Evolutionary conservation across 2,888 invertebrate genomes (phyloP).

Genomic region (Aporophyla nigra): DNA sequence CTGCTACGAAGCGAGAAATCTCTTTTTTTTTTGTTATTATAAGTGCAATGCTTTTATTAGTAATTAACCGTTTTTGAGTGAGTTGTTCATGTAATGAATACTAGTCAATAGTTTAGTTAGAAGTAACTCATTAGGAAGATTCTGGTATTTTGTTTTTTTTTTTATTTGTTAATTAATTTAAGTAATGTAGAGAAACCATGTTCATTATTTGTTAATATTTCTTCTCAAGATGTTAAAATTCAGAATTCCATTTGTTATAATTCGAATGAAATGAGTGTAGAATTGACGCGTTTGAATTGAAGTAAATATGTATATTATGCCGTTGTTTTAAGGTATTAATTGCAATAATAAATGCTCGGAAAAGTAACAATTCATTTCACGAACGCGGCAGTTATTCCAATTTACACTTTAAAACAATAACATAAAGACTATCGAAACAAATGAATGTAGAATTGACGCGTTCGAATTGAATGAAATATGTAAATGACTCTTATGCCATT

Average conservation of each 20-base stretch:
- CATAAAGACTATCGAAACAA: neutral
- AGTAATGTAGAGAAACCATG: neutral
- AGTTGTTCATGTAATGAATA: constrained; percentile 17
- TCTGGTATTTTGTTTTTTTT: constrained; percentile 23
- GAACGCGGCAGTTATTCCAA: neutral
- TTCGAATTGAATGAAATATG: neutral
- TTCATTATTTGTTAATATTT: constrained; percentile 9
- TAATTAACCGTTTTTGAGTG: constrained; percentile 10
- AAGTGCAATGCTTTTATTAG: constrained; percentile 9
- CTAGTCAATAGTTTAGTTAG: constrained; percentile 52
- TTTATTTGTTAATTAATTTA: constrained; percentile 8
- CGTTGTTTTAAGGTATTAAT: neutral
- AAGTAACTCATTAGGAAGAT: neutral
- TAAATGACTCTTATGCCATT: neutral
- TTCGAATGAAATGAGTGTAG: neutral
- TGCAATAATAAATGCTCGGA: neutral
- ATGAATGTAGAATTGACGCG: neutral
- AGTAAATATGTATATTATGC: neutral
- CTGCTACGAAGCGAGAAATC: neutral
- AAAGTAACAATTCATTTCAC: neutral
- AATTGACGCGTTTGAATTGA: neutral
- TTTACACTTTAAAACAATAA: neutral
- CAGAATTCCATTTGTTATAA: neutral
- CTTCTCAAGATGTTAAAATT: neutral
- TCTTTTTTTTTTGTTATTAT: neutral